These are phyloP conservation scores for Protaetia brevitarsis DNA, from an alignment of 1,140 invertebrate species.

Conservation along the genomic window DNA sequence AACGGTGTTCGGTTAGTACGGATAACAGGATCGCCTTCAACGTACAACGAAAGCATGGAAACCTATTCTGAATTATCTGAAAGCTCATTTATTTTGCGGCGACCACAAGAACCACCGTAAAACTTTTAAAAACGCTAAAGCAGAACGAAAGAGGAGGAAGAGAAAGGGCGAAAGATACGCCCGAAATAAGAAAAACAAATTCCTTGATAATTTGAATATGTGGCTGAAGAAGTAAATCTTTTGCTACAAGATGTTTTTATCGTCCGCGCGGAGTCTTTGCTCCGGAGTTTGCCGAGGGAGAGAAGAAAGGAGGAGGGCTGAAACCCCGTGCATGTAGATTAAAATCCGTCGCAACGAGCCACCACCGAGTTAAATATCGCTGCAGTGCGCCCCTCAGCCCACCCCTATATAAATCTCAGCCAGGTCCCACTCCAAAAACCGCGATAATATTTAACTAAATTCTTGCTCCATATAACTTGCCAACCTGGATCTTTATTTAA, in stretches of 20 bases:
- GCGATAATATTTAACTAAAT: slow-evolving; percentile 50
- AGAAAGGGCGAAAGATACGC: slow-evolving; percentile 29
- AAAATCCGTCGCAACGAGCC: slow-evolving; percentile 45
- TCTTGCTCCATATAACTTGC: slow-evolving; percentile 44
- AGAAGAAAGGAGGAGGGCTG: slow-evolving; percentile 41
- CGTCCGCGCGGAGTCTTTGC: slow-evolving; percentile 42
- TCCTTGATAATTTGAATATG: slow-evolving; percentile 51
- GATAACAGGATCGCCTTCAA: neutral
- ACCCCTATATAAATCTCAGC: slow-evolving; percentile 44
- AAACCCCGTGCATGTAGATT: slow-evolving; percentile 49
- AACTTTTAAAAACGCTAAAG: slow-evolving; percentile 28
- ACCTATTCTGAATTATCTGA: slow-evolving; percentile 27
- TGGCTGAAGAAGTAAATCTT: slow-evolving; percentile 49
- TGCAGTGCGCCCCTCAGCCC: slow-evolving; percentile 29
- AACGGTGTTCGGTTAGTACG: slow-evolving; percentile 7
- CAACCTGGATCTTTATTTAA: slow-evolving; percentile 28
- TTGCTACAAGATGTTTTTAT: slow-evolving; percentile 50
- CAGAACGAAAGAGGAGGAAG: neutral
- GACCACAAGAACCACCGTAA: slow-evolving; percentile 31
- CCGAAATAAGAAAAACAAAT: slow-evolving; percentile 49
- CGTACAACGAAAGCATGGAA: slow-evolving; percentile 9
- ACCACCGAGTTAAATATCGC: slow-evolving; percentile 46
- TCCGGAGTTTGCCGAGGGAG: slow-evolving; percentile 34
- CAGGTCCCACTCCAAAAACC: slow-evolving; percentile 41
- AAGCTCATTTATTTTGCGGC: slow-evolving; percentile 33